Evolutionary conservation across 2,797 vertebrate species (phyloP).

Genomic region (Eupleurogrammus muticus): DNA sequence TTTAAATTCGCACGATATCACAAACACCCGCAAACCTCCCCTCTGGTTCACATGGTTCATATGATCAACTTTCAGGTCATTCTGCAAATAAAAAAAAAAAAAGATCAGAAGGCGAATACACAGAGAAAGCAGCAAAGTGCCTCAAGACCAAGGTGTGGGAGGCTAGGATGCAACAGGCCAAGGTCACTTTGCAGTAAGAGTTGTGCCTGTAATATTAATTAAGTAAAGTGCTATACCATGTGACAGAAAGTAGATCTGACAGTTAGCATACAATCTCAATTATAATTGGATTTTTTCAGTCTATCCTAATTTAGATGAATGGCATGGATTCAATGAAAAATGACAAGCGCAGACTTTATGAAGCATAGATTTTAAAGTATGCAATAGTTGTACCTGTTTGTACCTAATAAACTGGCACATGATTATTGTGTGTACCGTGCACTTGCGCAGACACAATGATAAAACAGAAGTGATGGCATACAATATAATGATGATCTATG

Average conservation of each 20-base stretch:
- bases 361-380: too few species aligned
- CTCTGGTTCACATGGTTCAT: slow-evolving; percentile 25
- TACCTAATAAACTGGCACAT: too few species aligned
- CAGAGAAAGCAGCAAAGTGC: slow-evolving; percentile 1
- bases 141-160: slow-evolving; percentile 32
- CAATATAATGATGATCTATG: slow-evolving; percentile 15
- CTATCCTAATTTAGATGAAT: too few species aligned
- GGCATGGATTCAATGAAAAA: too few species aligned
- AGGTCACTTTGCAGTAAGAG: slow-evolving; percentile 10
- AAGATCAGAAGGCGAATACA: slow-evolving; percentile 29
- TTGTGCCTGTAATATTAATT: background rate
- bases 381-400: too few species aligned
- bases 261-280: background rate
- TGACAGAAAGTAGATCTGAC: slow-evolving; percentile 1
- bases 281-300: background rate
- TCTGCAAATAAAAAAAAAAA: slow-evolving; percentile 26
- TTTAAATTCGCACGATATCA: slow-evolving; percentile 24
- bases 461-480: background rate
- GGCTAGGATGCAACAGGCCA: slow-evolving; percentile 30
- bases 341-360: too few species aligned
- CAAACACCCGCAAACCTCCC: slow-evolving; percentile 10
- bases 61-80: slow-evolving; percentile 27
- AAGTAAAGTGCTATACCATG: background rate
- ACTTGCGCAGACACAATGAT: background rate
- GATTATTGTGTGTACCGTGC: background rate